These are phyloP conservation scores for Pheucticus melanocephalus DNA, from an alignment of 2,113 vertebrate genomes.

Conservation along the genomic window DNA sequence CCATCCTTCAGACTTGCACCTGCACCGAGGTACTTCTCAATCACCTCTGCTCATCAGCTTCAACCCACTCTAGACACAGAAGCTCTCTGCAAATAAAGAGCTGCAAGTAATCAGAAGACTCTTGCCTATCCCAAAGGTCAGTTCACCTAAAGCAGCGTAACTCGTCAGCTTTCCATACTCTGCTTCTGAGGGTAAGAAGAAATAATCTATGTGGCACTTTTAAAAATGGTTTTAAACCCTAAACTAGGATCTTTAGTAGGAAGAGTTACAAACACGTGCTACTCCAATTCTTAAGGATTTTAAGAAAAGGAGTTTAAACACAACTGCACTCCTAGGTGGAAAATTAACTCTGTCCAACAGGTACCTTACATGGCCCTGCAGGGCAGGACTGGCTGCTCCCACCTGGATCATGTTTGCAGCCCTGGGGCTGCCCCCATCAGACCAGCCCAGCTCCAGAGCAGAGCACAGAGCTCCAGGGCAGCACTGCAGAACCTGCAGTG, in stretches of 20 bases:
- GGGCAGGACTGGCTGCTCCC: not conserved
- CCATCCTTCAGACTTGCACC: not conserved
- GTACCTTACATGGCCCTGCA: not conserved
- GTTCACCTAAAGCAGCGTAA: not conserved
- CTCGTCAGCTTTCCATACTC: not conserved
- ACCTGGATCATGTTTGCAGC: not conserved
- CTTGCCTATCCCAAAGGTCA: not conserved
- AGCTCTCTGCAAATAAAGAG: not conserved
- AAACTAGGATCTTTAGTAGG: not conserved
- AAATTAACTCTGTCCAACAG: not conserved
- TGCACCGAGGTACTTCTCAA: not conserved
- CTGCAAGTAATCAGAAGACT: not conserved
- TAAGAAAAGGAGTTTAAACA: not conserved
- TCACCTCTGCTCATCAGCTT: not conserved
- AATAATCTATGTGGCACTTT: not conserved
- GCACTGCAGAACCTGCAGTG: fast-evolving
- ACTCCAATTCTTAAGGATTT: not conserved
- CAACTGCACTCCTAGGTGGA: not conserved
- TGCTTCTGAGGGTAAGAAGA: not conserved
- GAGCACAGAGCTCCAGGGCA: not conserved
- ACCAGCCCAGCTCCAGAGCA: not conserved
- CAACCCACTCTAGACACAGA: not conserved
- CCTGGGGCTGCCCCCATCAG: not conserved
- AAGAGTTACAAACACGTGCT: not conserved
- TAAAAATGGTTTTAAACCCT: not conserved